Evolutionary conservation across 2,888 invertebrate genomes (phyloP), one percentile per base, ranked within the genome.

Genomic region (Eledona agricola): DNA sequence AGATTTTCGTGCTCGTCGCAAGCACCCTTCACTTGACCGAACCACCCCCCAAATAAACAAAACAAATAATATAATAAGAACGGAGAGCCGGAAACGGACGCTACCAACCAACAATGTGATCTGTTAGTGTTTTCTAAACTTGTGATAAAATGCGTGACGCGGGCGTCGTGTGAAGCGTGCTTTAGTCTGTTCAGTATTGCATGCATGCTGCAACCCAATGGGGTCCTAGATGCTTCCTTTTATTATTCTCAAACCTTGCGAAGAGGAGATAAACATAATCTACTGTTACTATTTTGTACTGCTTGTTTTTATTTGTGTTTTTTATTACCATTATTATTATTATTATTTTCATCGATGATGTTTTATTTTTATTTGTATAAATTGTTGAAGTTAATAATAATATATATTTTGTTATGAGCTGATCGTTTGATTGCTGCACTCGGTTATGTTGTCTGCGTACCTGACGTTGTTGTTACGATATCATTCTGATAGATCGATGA

Each of bases 301-400:
- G 67, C 70, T 70, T 69, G 62, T 67, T 65, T 64, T 64, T 64
- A 64, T 68, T 73, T 74, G 68, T 72, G 71, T 73, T 64, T 70
- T 76, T 77, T 76, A 73, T 64, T 65, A 53, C n/a, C n/a, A n/a
- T n/a, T n/a, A n/a, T n/a, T n/a, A n/a, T n/a, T n/a, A n/a, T n/a
- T n/a, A n/a, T n/a, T n/a, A n/a, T n/a, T n/a, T 60, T 72, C 72
- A 71, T 66, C 69, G 68, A 63, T 64, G 67, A 70, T 72, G 73
- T 75, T 72, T 72, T 72, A 66, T 71, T 73, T 72, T 74, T 71
- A 72, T 72, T 73, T 74, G 73, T 74, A 74, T 71, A 73, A 62
- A 70, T 74, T 76, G 76, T 76, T 76, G 73, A 75, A 69, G 71
- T 72, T 82, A 79, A 80, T 82, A 38, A 82, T 81, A 81, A 82